Evolutionary conservation across 2,113 vertebrate genomes (phyloP).

Genomic region (Buteo buteo): DNA sequence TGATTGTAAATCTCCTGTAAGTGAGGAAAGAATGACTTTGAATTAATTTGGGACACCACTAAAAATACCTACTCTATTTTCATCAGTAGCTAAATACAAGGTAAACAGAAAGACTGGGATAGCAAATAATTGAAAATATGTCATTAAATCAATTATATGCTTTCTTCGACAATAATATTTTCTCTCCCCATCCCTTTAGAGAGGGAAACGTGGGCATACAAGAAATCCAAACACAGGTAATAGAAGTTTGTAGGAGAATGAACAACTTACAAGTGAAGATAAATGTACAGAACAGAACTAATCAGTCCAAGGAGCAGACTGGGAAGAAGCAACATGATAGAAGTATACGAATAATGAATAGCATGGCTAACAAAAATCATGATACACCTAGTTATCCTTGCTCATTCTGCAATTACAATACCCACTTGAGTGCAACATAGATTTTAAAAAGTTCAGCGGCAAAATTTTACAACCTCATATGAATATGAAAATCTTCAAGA

Average conservation of each 20-base stretch:
- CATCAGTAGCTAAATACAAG: neutral
- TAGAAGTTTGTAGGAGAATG: neutral
- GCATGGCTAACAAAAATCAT: neutral
- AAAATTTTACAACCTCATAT: neutral
- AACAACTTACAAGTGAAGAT: neutral
- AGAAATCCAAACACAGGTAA: neutral
- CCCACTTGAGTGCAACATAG: neutral
- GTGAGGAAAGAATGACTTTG: neutral
- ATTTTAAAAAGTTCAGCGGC: neutral
- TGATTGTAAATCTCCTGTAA: constrained; percentile 2
- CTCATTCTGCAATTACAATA: neutral
- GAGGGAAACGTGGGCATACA: neutral
- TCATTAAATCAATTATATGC: neutral
- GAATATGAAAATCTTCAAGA: neutral
- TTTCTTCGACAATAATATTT: neutral
- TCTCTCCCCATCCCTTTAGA: neutral
- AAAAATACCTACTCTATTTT: neutral
- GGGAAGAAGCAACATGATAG: neutral
- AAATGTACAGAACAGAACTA: neutral
- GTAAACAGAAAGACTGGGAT: neutral
- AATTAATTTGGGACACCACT: neutral
- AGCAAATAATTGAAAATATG: neutral
- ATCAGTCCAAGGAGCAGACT: neutral
- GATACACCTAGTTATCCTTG: neutral
- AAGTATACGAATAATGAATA: neutral